Base-by-base conservation (phyloP, 2,113 vertebrate species). In the Calyptomena viridis region DNA sequence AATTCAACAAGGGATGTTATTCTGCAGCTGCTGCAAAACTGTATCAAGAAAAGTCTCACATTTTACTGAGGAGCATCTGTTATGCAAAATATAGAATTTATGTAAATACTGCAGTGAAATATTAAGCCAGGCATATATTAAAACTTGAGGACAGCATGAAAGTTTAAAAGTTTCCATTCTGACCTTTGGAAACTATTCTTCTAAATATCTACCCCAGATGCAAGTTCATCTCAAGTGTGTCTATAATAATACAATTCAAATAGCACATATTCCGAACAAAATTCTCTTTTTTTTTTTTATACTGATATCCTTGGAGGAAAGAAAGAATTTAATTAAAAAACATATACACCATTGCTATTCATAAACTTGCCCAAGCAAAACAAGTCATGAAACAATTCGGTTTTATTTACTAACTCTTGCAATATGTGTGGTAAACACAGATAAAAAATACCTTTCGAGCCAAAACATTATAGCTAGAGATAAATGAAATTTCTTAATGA, bases 261-360 rank as follows among this genome's bases (percentile, higher is more conserved):
- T n/a, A 85, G 76, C 23, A 80, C 50, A 88, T n/a, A 69, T 80
- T 56, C 63, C 83, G 77, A 74, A 81, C 18, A 67, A 88, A 90
- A 84, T 42, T 55, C 64, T 86, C 63, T 15, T 24, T 74, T 88
- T 75, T 60, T 68, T 95, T 82, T 40, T 40, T 40, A 78, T 17
- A 86, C 63, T 35, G 42, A 75, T 49, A 91, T 67, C 84, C 91
- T 87, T 59, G 39, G 53, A 94, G 58, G 35, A 79, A 93, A 87
- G 60, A 84, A 93, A 40, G 39, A 89, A 93, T 91, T 91, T 87
- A 82, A 89, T 91, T 87, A 76, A 84, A 82, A 63, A 91, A n/a
- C 67, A 50, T 28, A 30, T 27, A 68, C 14, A 64, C 52, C 44
- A 52, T 68, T 79, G 56, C 25, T 81, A 69, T 91, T 92, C 80